A percentile compares a stretch with the other conserved stretches of the same genome.
These are phyloP conservation scores for Aeoliscus strigatus DNA, from an alignment of 2,797 vertebrate species.

Conservation along the genomic window DNA sequence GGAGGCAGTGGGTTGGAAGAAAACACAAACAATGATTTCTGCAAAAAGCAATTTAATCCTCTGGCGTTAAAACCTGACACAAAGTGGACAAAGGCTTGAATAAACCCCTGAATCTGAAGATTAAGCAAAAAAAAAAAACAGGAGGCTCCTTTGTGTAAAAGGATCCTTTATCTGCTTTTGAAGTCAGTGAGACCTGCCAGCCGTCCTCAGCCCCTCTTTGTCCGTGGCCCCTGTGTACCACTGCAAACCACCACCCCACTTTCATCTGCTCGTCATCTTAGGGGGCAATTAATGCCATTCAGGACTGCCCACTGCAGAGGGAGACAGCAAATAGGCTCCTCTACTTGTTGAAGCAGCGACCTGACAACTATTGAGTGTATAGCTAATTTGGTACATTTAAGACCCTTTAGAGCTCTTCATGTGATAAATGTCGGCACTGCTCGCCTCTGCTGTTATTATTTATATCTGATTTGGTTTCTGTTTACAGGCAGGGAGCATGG, in stretches of 20 bases:
- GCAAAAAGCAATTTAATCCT: conserved; percentile 71
- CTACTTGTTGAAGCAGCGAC: conserved; percentile 49
- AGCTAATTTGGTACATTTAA: conserved; percentile 42
- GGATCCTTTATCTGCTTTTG: conserved; percentile 71
- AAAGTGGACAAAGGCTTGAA: conserved; percentile 64
- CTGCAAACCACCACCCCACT: conserved; percentile 63
- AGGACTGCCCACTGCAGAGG: conserved; percentile 43
- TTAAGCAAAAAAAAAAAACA: conserved; percentile 46
- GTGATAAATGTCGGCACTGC: conserved; percentile 5
- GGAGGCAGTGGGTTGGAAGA: conserved; percentile 42
- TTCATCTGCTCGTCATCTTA: conserved; percentile 71
- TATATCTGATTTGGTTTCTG: conserved; percentile 50
- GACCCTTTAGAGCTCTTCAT: conserved; percentile 28
- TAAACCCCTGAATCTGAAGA: conserved; percentile 62
- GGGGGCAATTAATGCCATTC: conserved; percentile 74
- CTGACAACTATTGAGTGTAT: conserved; percentile 54
- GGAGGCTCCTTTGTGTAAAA: conserved; percentile 62
- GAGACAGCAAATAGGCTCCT: conserved; percentile 32
- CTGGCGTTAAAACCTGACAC: conserved; percentile 65
- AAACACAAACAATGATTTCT: conserved; percentile 69
- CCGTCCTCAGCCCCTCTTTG: conserved; percentile 61
- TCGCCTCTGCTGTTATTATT: conserved; percentile 36
- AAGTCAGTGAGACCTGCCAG: conserved; percentile 71
- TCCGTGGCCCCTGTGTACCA: conserved; percentile 53
- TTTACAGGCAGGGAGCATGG: conserved; percentile 40